Evolutionary conservation across 2,113 vertebrate genomes (phyloP).

Genomic region (Athene cunicularia): DNA sequence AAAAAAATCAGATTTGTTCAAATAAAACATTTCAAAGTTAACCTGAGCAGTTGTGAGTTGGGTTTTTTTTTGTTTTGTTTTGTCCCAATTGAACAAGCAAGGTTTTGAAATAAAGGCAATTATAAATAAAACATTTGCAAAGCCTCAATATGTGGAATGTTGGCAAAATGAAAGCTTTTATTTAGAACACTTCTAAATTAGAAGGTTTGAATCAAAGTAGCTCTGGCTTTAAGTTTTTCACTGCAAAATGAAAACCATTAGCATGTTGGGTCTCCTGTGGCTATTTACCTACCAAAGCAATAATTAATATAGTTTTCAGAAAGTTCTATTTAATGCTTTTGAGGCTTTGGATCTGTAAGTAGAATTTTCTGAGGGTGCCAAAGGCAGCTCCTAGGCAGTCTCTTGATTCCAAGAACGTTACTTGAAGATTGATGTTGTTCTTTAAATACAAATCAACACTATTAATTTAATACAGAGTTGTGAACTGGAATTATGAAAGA

Average conservation of each 20-base stretch:
- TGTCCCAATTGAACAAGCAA: not conserved
- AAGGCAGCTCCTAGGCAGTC: not conserved
- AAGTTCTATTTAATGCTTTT: not conserved
- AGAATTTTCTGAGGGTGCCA: not conserved
- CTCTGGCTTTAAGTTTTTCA: not conserved
- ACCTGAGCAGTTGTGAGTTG: not conserved
- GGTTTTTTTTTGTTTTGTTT: not conserved
- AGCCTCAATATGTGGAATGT: not conserved
- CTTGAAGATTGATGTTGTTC: not conserved
- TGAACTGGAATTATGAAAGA: not conserved
- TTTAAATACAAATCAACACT: slow-evolving; percentile 28
- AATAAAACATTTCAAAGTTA: not conserved
- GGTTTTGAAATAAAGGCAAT: not conserved
- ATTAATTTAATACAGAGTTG: slow-evolving; percentile 5
- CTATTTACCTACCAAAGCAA: slow-evolving; percentile 1
- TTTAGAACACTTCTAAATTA: slow-evolving; percentile 1
- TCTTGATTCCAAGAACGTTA: not conserved
- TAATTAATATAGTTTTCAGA: not conserved
- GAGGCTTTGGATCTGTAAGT: not conserved
- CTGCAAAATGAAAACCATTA: not conserved
- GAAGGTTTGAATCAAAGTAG: not conserved
- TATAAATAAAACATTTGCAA: not conserved
- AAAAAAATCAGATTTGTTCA: not conserved
- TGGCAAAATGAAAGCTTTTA: not conserved
- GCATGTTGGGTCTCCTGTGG: not conserved